phyloP scores from a whole-genome alignment of 2,113 vertebrate species.

The Ammodytes dubius region DNA sequence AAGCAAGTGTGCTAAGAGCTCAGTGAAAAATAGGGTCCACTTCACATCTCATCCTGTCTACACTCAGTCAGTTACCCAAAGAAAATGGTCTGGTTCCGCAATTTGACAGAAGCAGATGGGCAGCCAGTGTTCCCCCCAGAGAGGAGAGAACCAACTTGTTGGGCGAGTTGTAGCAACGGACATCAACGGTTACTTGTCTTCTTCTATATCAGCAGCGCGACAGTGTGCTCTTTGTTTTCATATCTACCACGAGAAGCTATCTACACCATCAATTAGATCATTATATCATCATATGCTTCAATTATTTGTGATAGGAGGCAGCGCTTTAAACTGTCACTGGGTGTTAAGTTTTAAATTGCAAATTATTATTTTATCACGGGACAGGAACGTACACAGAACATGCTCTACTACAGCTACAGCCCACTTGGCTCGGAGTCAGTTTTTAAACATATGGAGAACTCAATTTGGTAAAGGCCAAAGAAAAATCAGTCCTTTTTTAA shows the following conservation, averaged over 20 bases:
- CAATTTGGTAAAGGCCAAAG: constrained; percentile 33
- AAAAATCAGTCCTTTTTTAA: constrained; percentile 38
- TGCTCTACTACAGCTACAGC: not conserved
- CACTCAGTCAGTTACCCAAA: constrained; percentile 15
- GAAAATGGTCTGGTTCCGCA: constrained; percentile 9
- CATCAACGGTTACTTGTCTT: constrained; percentile 32
- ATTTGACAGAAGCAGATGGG: constrained; percentile 11
- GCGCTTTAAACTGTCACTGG: not conserved
- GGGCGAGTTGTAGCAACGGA: constrained; percentile 39
- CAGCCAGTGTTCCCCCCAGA: constrained; percentile 13
- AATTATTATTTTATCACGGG: not conserved
- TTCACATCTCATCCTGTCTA: constrained; percentile 66
- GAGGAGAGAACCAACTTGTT: constrained; percentile 53
- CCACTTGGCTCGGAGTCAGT: constrained; percentile 1
- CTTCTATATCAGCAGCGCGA: not conserved
- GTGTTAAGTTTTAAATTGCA: constrained; percentile 20
- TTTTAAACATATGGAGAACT: constrained; percentile 1
- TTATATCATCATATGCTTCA: not conserved
- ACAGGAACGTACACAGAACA: not conserved
- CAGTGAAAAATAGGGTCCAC: constrained; percentile 56
- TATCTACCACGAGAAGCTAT: constrained; percentile 21
- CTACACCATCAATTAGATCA: not conserved
- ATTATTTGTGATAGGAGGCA: not conserved
- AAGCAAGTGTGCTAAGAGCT: constrained; percentile 50
- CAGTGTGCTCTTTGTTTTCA: constrained; percentile 28